Percentiles rank a stretch among this genome's conserved stretches.
These are phyloP conservation scores for Pitta sordida DNA, from an alignment of 2,113 vertebrate species.

Conservation along the genomic window DNA sequence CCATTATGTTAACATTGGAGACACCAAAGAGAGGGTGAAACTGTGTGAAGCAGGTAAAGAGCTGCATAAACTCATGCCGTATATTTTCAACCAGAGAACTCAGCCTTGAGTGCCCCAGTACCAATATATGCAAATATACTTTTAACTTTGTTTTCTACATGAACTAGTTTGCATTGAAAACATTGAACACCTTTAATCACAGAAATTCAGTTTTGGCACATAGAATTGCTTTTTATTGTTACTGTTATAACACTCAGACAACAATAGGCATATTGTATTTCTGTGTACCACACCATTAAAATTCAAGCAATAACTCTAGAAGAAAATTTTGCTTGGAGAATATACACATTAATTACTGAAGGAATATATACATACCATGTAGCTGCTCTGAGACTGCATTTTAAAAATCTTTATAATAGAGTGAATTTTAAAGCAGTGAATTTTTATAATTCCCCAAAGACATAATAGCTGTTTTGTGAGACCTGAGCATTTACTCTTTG, in stretches of 20 bases:
- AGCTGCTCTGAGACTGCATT: not conserved
- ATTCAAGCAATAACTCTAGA: not conserved
- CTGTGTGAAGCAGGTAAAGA: not conserved
- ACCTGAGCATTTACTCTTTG: not conserved
- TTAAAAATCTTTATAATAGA: not conserved
- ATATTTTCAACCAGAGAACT: not conserved
- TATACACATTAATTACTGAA: not conserved
- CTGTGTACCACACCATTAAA: not conserved
- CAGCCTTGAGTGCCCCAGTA: not conserved
- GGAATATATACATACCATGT: fast-evolving
- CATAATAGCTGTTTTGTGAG: not conserved
- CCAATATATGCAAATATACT: not conserved
- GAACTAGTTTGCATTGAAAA: not conserved
- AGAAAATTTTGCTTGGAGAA: not conserved
- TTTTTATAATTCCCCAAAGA: not conserved
- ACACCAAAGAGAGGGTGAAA: not conserved
- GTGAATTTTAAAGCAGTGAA: not conserved
- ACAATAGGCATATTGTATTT: not conserved
- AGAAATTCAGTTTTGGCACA: not conserved
- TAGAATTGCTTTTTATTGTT: not conserved
- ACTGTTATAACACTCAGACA: not conserved
- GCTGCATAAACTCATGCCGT: not conserved
- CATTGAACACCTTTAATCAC: not conserved
- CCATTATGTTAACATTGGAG: not conserved
- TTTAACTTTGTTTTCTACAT: not conserved